Evolutionary conservation across 1,140 invertebrate genomes (phyloP).

Genomic region (Drosophila kikkawai): DNA sequence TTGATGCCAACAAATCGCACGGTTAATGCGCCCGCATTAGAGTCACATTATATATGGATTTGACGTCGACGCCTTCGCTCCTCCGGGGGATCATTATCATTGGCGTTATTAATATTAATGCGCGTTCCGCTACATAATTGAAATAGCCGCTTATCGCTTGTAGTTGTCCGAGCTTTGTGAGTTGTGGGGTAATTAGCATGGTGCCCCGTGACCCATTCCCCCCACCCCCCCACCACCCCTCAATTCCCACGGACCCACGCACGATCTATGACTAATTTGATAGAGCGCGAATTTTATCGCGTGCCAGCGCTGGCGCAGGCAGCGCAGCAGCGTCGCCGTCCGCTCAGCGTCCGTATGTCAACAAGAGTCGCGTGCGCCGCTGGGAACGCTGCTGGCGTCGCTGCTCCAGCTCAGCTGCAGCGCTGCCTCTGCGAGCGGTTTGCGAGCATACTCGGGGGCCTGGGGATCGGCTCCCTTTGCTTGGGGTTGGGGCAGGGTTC

Average conservation of each 20-base stretch:
- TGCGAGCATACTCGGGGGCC: neutral
- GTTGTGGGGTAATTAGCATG: constrained; percentile 30
- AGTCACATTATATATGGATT: constrained; percentile 4
- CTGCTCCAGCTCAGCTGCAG: constrained; percentile 7
- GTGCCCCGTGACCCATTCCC: constrained; percentile 6
- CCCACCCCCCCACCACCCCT: too few relatives aligned
- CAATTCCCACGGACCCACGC: neutral
- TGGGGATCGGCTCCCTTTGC: neutral
- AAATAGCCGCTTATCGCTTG: constrained; percentile 42
- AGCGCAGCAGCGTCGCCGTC: constrained; percentile 7
- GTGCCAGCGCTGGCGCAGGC: constrained; percentile 46
- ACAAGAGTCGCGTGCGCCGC: constrained; percentile 73
- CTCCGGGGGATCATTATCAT: constrained; percentile 21
- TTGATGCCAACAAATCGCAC: constrained; percentile 30
- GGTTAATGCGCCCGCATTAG: constrained; percentile 46
- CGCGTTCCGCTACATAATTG: constrained; percentile 38
- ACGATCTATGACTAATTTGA: constrained; percentile 54
- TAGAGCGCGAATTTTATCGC: constrained; percentile 60
- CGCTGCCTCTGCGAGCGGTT: constrained; percentile 1
- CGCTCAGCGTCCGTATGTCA: constrained; percentile 49
- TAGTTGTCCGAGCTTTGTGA: neutral
- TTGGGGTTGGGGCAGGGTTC: neutral
- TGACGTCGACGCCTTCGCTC: neutral
- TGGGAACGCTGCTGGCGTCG: constrained; percentile 36
- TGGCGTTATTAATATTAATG: constrained; percentile 52